These are phyloP conservation scores for Colletes gigas DNA, from an alignment of 1,140 invertebrate genomes.

Conservation along the genomic window DNA sequence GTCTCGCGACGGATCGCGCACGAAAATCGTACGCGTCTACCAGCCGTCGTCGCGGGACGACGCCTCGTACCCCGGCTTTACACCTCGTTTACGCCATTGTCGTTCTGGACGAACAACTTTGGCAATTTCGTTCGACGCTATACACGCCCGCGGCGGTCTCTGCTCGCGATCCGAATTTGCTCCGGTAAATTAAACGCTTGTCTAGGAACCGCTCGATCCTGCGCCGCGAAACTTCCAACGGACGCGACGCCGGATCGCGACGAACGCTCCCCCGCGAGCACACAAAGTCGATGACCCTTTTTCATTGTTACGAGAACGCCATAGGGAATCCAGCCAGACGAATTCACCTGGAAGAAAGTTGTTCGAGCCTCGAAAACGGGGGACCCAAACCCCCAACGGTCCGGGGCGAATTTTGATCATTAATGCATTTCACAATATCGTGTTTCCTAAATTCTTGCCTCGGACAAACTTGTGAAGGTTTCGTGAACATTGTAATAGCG, in stretches of 20 bases:
- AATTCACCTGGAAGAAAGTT: too few species aligned
- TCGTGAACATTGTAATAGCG: too few species aligned
- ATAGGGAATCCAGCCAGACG: too few species aligned
- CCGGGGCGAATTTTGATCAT: too few species aligned
- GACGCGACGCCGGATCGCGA: neutral
- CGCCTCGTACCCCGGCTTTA: slow-evolving; percentile 49
- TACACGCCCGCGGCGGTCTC: slow-evolving; percentile 32
- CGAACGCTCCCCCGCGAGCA: neutral
- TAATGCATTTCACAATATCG: too few species aligned
- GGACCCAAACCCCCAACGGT: too few species aligned
- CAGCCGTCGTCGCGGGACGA: slow-evolving; percentile 6
- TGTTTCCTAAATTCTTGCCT: too few species aligned
- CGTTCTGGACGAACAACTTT: slow-evolving; percentile 68
- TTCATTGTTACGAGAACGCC: too few species aligned
- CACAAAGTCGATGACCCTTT: too few species aligned
- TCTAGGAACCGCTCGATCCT: slow-evolving; percentile 33
- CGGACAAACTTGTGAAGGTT: too few species aligned
- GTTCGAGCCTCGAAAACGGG: too few species aligned
- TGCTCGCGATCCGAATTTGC: slow-evolving; percentile 44
- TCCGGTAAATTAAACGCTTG: slow-evolving; percentile 62
- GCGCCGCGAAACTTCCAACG: slow-evolving; percentile 3
- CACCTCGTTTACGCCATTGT: slow-evolving; percentile 71
- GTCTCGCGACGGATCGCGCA: neutral
- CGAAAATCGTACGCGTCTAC: neutral
- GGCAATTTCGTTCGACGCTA: slow-evolving; percentile 66